A percentile compares a stretch with the other conserved stretches of the same genome.
Evolutionary conservation across 2,113 vertebrate genomes (phyloP).

Genomic region (Oxyura jamaicensis): DNA sequence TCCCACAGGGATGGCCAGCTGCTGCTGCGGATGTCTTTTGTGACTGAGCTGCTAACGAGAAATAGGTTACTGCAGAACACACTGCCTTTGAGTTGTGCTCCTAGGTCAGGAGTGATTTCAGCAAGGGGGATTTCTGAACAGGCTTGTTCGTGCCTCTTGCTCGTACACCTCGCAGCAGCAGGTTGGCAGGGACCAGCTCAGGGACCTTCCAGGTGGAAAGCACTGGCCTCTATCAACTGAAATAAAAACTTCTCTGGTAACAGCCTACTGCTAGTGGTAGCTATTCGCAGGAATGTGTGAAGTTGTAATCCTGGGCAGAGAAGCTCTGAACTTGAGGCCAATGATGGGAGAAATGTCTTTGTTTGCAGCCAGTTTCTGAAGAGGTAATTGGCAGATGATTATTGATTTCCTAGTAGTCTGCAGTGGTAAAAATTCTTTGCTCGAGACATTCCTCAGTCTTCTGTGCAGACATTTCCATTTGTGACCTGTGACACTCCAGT

Average conservation of each 20-base stretch:
- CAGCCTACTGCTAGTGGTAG: neutral
- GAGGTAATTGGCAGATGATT: neutral
- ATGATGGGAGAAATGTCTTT: neutral
- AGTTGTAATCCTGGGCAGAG: neutral
- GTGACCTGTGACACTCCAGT: neutral
- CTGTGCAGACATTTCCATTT: neutral
- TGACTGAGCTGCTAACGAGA: neutral
- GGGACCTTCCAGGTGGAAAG: neutral
- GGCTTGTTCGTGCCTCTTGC: neutral
- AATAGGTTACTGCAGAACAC: neutral
- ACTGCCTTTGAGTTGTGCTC: neutral
- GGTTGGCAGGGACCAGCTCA: neutral
- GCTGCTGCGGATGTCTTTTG: neutral
- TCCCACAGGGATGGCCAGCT: neutral
- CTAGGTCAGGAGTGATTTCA: neutral
- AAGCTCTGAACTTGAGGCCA: neutral
- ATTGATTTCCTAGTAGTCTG: neutral
- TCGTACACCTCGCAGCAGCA: neutral
- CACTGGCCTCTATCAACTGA: neutral
- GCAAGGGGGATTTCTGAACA: neutral
- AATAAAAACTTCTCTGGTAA: neutral
- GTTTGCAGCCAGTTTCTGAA: neutral
- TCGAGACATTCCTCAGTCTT: neutral
- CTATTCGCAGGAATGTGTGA: neutral
- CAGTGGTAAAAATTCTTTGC: neutral